Base-by-base conservation (phyloP, 2,888 invertebrate species). In the Stenichneumon culpator region DNA sequence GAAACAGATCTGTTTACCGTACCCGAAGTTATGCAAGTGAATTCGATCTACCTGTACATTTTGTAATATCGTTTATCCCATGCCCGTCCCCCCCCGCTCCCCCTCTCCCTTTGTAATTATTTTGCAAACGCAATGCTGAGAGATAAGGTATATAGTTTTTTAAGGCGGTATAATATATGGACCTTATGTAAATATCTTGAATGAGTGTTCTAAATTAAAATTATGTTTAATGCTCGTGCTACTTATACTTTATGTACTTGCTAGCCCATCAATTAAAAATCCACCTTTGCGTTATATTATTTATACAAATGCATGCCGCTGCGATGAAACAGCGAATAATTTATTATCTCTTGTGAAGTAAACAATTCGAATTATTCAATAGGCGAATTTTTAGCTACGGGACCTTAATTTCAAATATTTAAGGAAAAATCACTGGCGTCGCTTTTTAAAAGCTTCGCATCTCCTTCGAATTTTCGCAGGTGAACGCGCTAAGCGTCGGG, bases 151-250 rank as follows among this genome's bases (percentile, higher is more conserved):
- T 89, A 89, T 93, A 92, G 89, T 90, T 92, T 91, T 90, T 67
- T 92, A 92, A 91, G 91, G 87, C 89, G 89, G 90, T 92, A 92
- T 93, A 92, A 92, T 91, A 92, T 92, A 92, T 92, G 90, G 88
- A 92, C 89, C 88, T 90, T 90, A 90, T 91, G 93, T 93, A 93
- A 88, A 93, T 93, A 93, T 91, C 92, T 93, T 91, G 90, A 92
- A 93, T 91, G 93, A 92, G 93, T 93, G 92, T 92, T 93, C 91
- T 93, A 93, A 93, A 93, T 93, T 93, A 93, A 93, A 93, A 93
- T 87, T 90, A 93, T 90, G 88, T 91, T 91, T 89, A 93, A 92
- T 91, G 93, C 93, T 92, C 91, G 90, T 82, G 75, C 72, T 77
- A 79, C 78, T 86, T 84, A 60, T 79, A 82, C 52, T 82, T 80